These are phyloP conservation scores for Platyrinchus mystaceus DNA, from an alignment of 2,797 vertebrate species.

Conservation along the genomic window DNA sequence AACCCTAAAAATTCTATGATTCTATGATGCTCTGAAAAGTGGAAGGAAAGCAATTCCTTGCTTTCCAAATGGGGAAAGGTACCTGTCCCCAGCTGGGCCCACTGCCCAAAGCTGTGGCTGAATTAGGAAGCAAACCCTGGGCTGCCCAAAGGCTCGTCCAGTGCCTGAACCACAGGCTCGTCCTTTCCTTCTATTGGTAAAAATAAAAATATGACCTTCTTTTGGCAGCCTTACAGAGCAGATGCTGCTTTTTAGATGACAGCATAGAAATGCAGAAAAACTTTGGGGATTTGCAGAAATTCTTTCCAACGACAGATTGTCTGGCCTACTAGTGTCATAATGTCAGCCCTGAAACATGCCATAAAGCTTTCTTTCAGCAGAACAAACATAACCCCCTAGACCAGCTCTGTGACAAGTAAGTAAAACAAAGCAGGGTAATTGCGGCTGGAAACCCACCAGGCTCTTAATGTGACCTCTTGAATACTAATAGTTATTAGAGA, in stretches of 20 bases:
- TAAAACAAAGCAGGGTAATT: slow-evolving; percentile 59
- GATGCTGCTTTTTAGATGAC: slow-evolving; percentile 77
- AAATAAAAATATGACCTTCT: slow-evolving; percentile 76
- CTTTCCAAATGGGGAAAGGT: not conserved
- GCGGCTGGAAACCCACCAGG: slow-evolving; percentile 52
- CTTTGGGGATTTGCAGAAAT: slow-evolving; percentile 75
- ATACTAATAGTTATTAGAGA: slow-evolving; percentile 59
- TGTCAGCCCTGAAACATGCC: slow-evolving; percentile 72
- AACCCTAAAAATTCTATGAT: not conserved
- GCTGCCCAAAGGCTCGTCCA: not conserved
- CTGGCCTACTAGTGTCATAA: slow-evolving; percentile 72
- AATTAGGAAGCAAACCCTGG: not conserved
- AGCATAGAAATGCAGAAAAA: slow-evolving; percentile 73
- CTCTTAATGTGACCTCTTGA: slow-evolving; percentile 45
- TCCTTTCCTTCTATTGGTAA: slow-evolving; percentile 72
- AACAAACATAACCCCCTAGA: slow-evolving; percentile 66
- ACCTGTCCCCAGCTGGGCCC: not conserved
- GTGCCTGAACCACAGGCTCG: slow-evolving; percentile 29
- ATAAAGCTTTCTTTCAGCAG: slow-evolving; percentile 65
- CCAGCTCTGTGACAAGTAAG: slow-evolving; percentile 57
- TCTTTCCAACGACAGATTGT: slow-evolving; percentile 73
- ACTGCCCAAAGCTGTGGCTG: not conserved
- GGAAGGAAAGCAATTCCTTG: not conserved
- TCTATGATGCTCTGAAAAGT: not conserved
- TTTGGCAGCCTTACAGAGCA: slow-evolving; percentile 75